Percentiles rank a stretch among this genome's conserved stretches.
Conservation (phyloP, 2,888 invertebrate genomes). For the Nephrotoma flavescens region DNA sequence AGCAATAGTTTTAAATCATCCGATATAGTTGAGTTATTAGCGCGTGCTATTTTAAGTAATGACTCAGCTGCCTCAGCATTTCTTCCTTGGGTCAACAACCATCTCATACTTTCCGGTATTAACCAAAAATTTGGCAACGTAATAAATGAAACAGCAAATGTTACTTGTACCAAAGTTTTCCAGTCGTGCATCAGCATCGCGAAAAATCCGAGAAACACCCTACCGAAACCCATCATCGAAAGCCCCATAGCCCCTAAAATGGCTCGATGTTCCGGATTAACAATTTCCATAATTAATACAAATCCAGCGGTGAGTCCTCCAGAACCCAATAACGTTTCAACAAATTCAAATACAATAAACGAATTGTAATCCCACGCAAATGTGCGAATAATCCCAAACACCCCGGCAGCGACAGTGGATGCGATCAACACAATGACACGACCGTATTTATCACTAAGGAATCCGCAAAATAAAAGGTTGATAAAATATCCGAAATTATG, state of each 20-base stretch:
- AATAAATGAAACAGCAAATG: background rate
- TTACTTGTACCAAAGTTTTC: background rate
- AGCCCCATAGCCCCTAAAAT: background rate
- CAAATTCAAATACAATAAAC: background rate
- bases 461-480: background rate
- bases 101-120: constrained; percentile 42
- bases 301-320: background rate
- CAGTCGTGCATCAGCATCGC: constrained; percentile 42
- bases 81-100: background rate
- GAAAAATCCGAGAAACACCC: constrained; percentile 39
- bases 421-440: background rate
- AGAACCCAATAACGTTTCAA: background rate
- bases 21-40: constrained; percentile 24
- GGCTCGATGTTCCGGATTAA: background rate
- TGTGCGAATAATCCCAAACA: background rate
- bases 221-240: background rate
- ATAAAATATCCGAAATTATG: background rate
- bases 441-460: background rate
- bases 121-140: constrained; percentile 41
- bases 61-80: background rate
- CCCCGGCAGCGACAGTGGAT: too few species aligned
- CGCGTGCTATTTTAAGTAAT: background rate
- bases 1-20: background rate
- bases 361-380: background rate
- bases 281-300: background rate